Evolutionary conservation across 2,888 invertebrate genomes (phyloP).

Genomic region (Caenorhabditis becei): DNA sequence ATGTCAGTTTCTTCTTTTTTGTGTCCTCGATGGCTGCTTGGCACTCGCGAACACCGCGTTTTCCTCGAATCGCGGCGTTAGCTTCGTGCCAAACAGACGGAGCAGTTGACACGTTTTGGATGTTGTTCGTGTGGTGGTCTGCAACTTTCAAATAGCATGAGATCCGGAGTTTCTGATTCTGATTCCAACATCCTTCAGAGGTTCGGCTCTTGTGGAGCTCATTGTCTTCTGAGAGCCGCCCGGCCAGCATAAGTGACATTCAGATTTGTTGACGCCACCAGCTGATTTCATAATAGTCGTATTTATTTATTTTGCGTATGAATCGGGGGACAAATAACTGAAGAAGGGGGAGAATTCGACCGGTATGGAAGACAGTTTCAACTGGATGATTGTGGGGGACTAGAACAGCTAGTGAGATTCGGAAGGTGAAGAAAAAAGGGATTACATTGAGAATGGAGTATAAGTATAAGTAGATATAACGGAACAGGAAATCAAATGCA

Average conservation of each 20-base stretch:
- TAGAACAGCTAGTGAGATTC: conserved; percentile 50
- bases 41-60: conserved; percentile 67
- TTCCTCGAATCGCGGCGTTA: conserved; percentile 45
- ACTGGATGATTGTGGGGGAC: conserved; percentile 29
- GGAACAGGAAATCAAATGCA: conserved; percentile 57
- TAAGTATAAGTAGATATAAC: background rate
- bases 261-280: too few relatives aligned
- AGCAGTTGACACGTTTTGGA: background rate
- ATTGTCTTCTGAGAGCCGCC: too few relatives aligned
- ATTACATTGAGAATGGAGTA: background rate
- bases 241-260: too few relatives aligned
- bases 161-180: too few relatives aligned
- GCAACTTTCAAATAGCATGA: too few relatives aligned
- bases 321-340: background rate
- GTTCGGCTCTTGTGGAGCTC: too few relatives aligned
- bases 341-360: background rate
- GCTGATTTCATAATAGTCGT: too few relatives aligned
- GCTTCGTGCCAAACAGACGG: conserved; percentile 59
- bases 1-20: background rate
- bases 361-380: conserved; percentile 36
- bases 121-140: conserved; percentile 13
- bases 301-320: background rate
- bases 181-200: too few relatives aligned
- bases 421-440: background rate
- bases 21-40: conserved; percentile 51